Conservation (phyloP, 2,797 vertebrate genomes). For the Sebastes minor region DNA sequence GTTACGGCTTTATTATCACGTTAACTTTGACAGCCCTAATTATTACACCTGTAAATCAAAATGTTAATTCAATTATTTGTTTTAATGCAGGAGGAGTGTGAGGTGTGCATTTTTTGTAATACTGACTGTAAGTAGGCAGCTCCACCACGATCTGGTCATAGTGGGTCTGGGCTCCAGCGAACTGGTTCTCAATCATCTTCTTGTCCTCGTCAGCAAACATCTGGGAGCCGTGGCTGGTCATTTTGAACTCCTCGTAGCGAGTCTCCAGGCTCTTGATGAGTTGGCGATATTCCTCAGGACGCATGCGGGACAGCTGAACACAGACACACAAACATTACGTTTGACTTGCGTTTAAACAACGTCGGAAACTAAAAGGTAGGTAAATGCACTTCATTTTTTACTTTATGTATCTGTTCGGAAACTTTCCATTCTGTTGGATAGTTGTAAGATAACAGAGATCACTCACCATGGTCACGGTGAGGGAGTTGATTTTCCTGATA, state of each 20-base stretch:
- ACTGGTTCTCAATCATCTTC: slow-evolving; percentile 86
- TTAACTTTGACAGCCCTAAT: no score
- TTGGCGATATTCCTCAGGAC: slow-evolving; percentile 90
- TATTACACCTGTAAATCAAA: background rate
- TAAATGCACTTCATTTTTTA: background rate
- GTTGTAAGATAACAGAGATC: background rate
- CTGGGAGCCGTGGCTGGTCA: slow-evolving; percentile 86
- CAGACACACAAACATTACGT: slow-evolving; percentile 16
- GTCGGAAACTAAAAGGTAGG: background rate
- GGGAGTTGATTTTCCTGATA: slow-evolving; percentile 86
- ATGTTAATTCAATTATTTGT: background rate
- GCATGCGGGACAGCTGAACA: slow-evolving; percentile 90
- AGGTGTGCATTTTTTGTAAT: background rate
- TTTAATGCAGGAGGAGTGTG: background rate
- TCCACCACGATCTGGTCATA: slow-evolving; percentile 90
- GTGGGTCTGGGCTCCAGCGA: slow-evolving; percentile 86
- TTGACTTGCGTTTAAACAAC: background rate
- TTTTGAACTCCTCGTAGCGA: slow-evolving; percentile 92
- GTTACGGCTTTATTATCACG: no score
- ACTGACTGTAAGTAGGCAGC: slow-evolving; percentile 81
- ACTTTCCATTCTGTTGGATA: background rate
- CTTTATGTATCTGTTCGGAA: background rate
- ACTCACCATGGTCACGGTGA: slow-evolving; percentile 89
- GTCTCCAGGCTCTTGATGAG: slow-evolving; percentile 89
- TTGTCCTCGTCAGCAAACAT: slow-evolving; percentile 93